Evolutionary conservation across 2,113 vertebrate genomes (phyloP).

Genomic region (Polypterus senegalus): DNA sequence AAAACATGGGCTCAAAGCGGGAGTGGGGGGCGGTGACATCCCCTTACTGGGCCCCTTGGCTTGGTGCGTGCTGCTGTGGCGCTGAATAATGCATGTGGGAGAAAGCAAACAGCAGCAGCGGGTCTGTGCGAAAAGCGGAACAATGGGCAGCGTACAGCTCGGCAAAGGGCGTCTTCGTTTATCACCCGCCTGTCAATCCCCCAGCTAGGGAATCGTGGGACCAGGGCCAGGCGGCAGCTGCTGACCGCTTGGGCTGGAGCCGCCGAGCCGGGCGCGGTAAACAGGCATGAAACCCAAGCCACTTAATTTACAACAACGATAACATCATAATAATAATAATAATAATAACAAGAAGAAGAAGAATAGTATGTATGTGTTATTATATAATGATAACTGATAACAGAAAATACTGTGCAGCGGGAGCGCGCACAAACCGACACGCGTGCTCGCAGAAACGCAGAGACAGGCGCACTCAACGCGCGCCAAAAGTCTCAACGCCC

Average conservation of each 20-base stretch:
- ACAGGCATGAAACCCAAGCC: slow-evolving; percentile 43
- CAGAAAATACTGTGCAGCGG: too few relatives aligned
- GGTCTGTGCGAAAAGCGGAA: slow-evolving; percentile 77
- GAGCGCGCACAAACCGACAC: too few relatives aligned
- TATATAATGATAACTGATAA: too few relatives aligned
- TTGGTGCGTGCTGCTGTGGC: slow-evolving; percentile 80
- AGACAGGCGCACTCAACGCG: too few relatives aligned
- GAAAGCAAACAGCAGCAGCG: slow-evolving; percentile 98
- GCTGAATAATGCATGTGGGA: slow-evolving; percentile 99
- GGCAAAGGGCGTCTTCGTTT: slow-evolving; percentile 93
- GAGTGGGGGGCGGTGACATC: slow-evolving; percentile 50
- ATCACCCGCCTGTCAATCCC: slow-evolving; percentile 98
- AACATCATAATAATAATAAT: too few relatives aligned
- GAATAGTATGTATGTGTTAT: too few relatives aligned
- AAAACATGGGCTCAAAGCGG: slow-evolving; percentile 13
- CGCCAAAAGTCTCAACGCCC: too few relatives aligned
- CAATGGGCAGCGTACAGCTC: slow-evolving; percentile 89
- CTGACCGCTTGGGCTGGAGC: slow-evolving; percentile 63
- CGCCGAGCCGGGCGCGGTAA: slow-evolving; percentile 51
- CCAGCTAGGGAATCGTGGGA: slow-evolving; percentile 91
- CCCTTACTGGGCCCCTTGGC: slow-evolving; percentile 90
- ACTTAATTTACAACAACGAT: slow-evolving; percentile 6
- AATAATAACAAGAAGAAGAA: too few relatives aligned
- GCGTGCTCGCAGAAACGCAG: too few relatives aligned
- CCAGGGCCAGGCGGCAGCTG: slow-evolving; percentile 93